Evolutionary conservation across 1,140 invertebrate species (phyloP), one percentile per base, ranked within the genome.

Genomic region (Hestina assimilis): DNA sequence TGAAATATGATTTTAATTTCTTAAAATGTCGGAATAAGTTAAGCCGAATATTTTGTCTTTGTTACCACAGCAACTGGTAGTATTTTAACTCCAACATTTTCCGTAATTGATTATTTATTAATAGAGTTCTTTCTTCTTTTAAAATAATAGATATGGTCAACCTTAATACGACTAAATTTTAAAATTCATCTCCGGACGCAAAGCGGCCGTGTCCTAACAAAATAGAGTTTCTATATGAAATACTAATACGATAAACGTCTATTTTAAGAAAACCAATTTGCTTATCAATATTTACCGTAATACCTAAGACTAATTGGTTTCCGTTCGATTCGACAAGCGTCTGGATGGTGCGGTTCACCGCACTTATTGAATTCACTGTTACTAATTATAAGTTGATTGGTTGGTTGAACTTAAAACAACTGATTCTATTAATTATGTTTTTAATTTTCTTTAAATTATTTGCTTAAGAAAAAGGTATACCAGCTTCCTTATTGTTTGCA

Each of bases 301-400:
- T 33, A 23, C 19, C 20, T 48, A 33, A 21, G 17, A 48, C 15
- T 35, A 23, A 48, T 48, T 48, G 31, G 31, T 48, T 48, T 23
- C 28, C 45, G 29, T 31, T 48, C 29, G 19, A 48, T 48, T 48
- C 17, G 45, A 48, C 33, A 48, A 48, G 19, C 45, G 45, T 33
- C 45, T 48, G 28, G 45, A 23, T 48, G 45, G 31, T 31, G 29
- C 21, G 45, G 19, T 48, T 48, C 43, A 31, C 43, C 43, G 17
- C 17, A 19, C 29, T 46, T 46, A 46, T 21, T 48, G 28, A 48
- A 23, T 48, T 48, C 45, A 23, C 45, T 26, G 45, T 35, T 23
- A 48, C 45, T 48, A 48, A 33, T 46, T 31, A 29, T 24, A 29
- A n/a, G 43, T 14, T 46, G 15, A 29, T 20, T 19, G 26, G n/a